A percentile compares a stretch with the other conserved stretches of the same genome.
phyloP scores from a whole-genome alignment of 2,888 invertebrate genomes.

The Drosophila melanosoma region DNA sequence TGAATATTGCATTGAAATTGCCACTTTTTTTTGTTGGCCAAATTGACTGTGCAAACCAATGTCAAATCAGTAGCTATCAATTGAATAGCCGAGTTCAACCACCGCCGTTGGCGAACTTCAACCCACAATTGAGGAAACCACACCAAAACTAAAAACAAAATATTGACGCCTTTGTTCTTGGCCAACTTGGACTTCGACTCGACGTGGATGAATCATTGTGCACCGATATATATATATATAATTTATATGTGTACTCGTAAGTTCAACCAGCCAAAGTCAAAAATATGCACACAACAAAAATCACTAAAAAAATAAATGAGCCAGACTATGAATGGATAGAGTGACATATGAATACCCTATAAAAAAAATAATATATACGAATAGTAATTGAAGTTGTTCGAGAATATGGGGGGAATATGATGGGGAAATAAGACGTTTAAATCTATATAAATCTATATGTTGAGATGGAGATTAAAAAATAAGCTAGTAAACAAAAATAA shows the following conservation, averaged over 20 bases:
- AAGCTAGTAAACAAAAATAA: neutral
- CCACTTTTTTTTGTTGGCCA: conserved; percentile 10
- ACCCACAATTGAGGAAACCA: conserved; percentile 52
- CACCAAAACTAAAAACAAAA: neutral
- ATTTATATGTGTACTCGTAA: conserved; percentile 14
- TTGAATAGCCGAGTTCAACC: conserved; percentile 55
- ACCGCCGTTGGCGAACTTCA: conserved; percentile 70
- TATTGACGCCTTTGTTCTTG: conserved; percentile 55
- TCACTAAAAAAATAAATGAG: conserved; percentile 47
- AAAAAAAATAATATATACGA: conserved; percentile 1
- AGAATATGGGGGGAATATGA: no score
- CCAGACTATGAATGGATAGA: conserved; percentile 42
- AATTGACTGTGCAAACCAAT: conserved; percentile 16
- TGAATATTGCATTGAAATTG: conserved; percentile 37
- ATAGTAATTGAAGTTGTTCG: neutral
- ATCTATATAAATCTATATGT: neutral
- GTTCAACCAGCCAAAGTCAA: conserved; percentile 43
- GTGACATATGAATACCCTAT: conserved; percentile 24
- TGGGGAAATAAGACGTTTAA: neutral
- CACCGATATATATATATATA: neutral
- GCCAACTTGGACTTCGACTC: conserved; percentile 19
- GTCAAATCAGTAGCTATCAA: conserved; percentile 20
- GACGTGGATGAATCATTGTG: conserved; percentile 49
- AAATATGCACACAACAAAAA: conserved; percentile 38
- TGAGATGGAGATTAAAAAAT: neutral